Base-by-base conservation (phyloP, 2,888 invertebrate species). In the Lydus trimaculatus region DNA sequence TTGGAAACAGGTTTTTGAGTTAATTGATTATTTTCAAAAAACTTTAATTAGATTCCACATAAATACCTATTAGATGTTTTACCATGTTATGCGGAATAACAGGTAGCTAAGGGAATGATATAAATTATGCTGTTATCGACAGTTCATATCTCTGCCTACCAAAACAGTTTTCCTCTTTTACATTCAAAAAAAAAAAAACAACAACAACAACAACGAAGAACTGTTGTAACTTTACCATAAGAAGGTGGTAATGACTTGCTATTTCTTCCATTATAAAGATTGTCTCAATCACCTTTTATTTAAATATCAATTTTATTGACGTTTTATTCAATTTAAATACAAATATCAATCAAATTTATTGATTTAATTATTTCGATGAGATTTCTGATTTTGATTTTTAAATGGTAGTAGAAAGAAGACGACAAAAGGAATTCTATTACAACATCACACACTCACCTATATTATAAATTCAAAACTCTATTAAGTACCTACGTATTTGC, bases 1-100 rank as follows among this genome's bases (percentile, higher is more conserved):
- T 63, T 59, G 63, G 64, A 71, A 77, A 76, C 77, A 68, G 76
- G 77, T 77, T 76, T 67, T 48, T 48, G 0, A 69, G 71, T 69
- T 75, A 77, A 77, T 75, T 76, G 76, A 76, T 76, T 75, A 75
- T 76, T 74, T 36, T 74, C 65, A 61, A 76, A 75, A 75, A 75
- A 75, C 62, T 70, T 73, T 76, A 77, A 77, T 77, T 77, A 77
- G 75, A 74, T 67, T 71, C 71, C 63, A 61, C 65, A 69, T 73
- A 75, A 74, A 74, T 72, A 71, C 71, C 70, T 71, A 74, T 72
- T 74, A 72, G 73, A 73, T 70, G 71, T 75, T 70, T 43, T 71
- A 72, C 64, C 71, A 74, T 23, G 74, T 75, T 43, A 17, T 73
- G 75, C 75, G 66, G 72, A 74, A 77, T 70, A 73, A 76, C 75